Conservation (phyloP, 2,888 invertebrate species). For the Lacanobia oleracea region DNA sequence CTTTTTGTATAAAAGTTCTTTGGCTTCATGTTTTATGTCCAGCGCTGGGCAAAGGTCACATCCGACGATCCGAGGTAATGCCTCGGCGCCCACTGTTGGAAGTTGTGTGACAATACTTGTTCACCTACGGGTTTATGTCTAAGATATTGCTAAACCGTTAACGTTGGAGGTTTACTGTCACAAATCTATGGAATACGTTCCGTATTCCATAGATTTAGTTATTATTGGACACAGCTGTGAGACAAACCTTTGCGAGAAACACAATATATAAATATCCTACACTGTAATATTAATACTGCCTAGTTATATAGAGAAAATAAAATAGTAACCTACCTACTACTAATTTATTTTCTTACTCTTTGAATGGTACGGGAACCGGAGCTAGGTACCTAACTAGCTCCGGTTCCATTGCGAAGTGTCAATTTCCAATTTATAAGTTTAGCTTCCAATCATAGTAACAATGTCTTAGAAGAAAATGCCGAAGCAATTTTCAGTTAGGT, state of each 20-base stretch:
- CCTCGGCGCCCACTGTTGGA: conserved; percentile 37
- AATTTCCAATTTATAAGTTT: background rate
- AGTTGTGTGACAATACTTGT: conserved; percentile 39
- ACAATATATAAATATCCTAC: no score
- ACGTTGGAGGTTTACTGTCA: conserved; percentile 11
- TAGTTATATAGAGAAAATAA: no score
- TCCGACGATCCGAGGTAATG: conserved; percentile 17
- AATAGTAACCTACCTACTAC: no score
- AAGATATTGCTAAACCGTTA: conserved; percentile 34
- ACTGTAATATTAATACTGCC: no score
- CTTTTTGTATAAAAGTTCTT: conserved; percentile 53
- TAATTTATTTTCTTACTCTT: no score
- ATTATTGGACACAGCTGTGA: no score
- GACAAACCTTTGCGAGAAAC: no score
- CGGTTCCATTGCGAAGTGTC: no score
- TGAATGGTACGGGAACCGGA: no score
- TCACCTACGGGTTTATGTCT: conserved; percentile 38
- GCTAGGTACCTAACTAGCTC: no score
- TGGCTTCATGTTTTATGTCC: conserved; percentile 55
- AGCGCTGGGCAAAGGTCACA: conserved; percentile 55
- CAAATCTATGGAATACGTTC: conserved; percentile 24
- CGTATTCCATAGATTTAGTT: no score
- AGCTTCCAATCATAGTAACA: background rate
- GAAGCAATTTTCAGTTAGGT: background rate
- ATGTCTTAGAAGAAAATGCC: background rate